Base-by-base conservation (phyloP, 2,797 vertebrate species). In the Brachyalestes nurse region DNA sequence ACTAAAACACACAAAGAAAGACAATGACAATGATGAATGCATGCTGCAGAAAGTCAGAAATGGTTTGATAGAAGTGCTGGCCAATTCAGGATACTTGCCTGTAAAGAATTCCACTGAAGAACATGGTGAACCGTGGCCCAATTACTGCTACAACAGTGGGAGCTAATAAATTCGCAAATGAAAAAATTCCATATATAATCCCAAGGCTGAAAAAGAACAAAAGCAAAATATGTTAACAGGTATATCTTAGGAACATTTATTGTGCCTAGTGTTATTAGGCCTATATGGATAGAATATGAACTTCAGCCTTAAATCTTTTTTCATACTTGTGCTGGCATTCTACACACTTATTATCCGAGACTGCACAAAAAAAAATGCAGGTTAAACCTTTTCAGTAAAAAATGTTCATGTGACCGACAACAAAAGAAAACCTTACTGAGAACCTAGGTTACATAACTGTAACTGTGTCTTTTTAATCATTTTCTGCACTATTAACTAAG, bases 121-220 rank as follows among this genome's bases (percentile, higher is more conserved):
- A 92, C 95, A 95, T 95, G 0, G 92, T 89, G 0, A 91, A 3
- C 69, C 82, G 92, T 1, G 94, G 88, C 75, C 94, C 94, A 47
- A 94, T 79, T 10, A 95, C 81, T 13, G 93, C 79, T 47, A 96
- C 93, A 1, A 92, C 85, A 5, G 89, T 85, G 3, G 95, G 94
- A 6, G 95, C 93, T 0, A 95, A 86, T 65, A 96, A 84, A 86
- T 95, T 95, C 61, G 93, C 92, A 82, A 95, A 90, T 0, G 95
- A 95, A 85, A 96, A 96, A 21, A 96, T 88, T 73, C 94, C 95
- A 89, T 96, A 96, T 89, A 96, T 95, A 85, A 96, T 95, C 13
- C 94, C 95, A 34, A 96, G 93, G 82, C 95, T 96, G 88, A n/a
- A 71, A 86, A 71, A 86, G 83, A 77, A 77, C 23, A 51, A 55